A percentile compares a stretch with the other conserved stretches of the same genome.
Evolutionary conservation across 2,888 invertebrate species (phyloP).

Genomic region (Erebia ligea): DNA sequence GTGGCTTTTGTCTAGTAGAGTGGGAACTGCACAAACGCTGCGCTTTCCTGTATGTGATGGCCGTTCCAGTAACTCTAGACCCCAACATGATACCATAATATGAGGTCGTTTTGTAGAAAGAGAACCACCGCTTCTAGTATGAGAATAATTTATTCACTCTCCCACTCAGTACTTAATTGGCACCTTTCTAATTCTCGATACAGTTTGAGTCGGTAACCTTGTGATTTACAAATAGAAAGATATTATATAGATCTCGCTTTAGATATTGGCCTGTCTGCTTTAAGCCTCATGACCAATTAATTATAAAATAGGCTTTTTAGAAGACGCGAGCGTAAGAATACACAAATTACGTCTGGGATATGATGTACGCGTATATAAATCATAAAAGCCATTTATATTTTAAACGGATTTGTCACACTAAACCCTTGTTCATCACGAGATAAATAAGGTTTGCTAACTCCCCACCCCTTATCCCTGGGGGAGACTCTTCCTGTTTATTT

Average conservation of each 20-base stretch:
- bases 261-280: neutral
- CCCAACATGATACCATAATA: too few species aligned
- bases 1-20: too few species aligned
- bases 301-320: neutral
- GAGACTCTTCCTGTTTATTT: slow-evolving; percentile 40
- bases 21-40: too few species aligned
- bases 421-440: slow-evolving; percentile 42
- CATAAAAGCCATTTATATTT: slow-evolving; percentile 33
- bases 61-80: too few species aligned
- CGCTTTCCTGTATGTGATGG: too few species aligned
- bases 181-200: neutral
- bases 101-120: too few species aligned
- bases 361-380: slow-evolving; percentile 23
- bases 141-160: too few species aligned
- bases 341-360: slow-evolving; percentile 12
- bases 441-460: slow-evolving; percentile 41
- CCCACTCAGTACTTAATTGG: too few species aligned
- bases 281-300: neutral
- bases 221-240: neutral
- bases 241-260: neutral
- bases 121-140: too few species aligned
- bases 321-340: neutral
- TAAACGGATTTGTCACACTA: slow-evolving; percentile 36
- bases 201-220: neutral
- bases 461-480: slow-evolving; percentile 23